These are phyloP conservation scores for Charaxes varanes DNA, from an alignment of 1,140 invertebrate genomes.

Conservation along the genomic window DNA sequence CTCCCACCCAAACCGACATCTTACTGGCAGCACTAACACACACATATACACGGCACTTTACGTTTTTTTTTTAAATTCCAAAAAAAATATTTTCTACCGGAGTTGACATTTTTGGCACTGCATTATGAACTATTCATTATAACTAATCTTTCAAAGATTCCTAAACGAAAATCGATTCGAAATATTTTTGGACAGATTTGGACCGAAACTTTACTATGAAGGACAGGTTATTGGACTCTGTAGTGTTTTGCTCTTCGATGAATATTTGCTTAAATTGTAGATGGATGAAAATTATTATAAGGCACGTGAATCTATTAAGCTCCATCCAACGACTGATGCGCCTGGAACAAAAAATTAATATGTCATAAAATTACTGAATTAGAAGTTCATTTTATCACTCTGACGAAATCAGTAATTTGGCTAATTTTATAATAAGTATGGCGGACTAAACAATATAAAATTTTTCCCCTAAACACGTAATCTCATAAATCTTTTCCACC, in stretches of 20 bases:
- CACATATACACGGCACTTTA: slow-evolving; percentile 38
- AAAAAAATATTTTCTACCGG: slow-evolving; percentile 1
- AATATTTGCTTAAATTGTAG: slow-evolving; percentile 8
- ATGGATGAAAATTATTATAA: slow-evolving; percentile 41
- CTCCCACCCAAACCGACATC: slow-evolving; percentile 69
- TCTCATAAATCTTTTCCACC: too few species aligned
- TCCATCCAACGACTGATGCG: slow-evolving; percentile 26
- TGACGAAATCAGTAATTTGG: too few species aligned
- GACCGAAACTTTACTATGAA: slow-evolving; percentile 19
- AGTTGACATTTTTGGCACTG: slow-evolving; percentile 12
- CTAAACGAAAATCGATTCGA: neutral
- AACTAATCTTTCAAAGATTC: neutral
- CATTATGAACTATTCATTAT: neutral
- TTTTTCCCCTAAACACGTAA: too few species aligned
- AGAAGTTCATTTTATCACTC: too few species aligned
- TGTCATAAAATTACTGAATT: too few species aligned
- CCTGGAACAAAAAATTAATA: slow-evolving; percentile 51
- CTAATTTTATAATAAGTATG: too few species aligned
- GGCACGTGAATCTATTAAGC: slow-evolving; percentile 46
- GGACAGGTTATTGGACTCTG: slow-evolving; percentile 28
- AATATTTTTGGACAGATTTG: slow-evolving; percentile 36
- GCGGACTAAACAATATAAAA: too few species aligned
- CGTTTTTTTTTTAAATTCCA: slow-evolving; percentile 2
- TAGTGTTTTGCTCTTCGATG: slow-evolving; percentile 8
- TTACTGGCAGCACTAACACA: slow-evolving; percentile 33